Evolutionary conservation across 2,113 vertebrate species (phyloP), one percentile per base, ranked within the genome.

Genomic region (Osmerus eperlanus): DNA sequence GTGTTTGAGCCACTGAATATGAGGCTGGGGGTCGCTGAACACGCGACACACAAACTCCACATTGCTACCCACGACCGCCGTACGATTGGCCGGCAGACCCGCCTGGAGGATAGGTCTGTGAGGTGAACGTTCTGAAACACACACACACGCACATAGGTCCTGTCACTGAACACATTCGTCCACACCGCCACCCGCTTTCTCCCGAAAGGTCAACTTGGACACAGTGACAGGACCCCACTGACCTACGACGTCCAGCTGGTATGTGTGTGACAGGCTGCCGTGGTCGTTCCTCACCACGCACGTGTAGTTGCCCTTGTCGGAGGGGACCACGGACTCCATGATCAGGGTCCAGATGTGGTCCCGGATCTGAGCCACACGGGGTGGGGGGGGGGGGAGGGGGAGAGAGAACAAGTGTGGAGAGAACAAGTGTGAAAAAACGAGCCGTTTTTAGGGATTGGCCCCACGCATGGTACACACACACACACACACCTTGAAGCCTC

Each of bases 1-100:
- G 89, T 97, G 95, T 83, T 96, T 95, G 60, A 97, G 90, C 96
- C 96, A 98, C 85, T 95, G 93, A 90, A 98, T 95, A 87, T 96
- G 95, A 56, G 95, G 96, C 87, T 96, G 95, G 0, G 94, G 94
- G 80, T 97, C 95, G 1, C 96, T 95, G 88, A 95, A 97, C 58
- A 98, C 96, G 13, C 95, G 94, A 79, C 96, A 98, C 72, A 93
- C 92, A 32, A 98, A 97, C 77, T 93, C 92, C 81, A 96, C 96
- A 0, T 96, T 90, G 51, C 89, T 93, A 63, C 96, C 96, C 36
- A 95, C 86, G 1, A 91, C 91, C 13, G 93, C 96, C 0, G 95
- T 97, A 77, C 94, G 95, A 89, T 98, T 98, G 66, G 95, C 95
- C 0, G 95, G 96, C 5, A 97, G 86, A 4, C 95, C 95, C 0